These are phyloP conservation scores for Aradus depressus DNA, from an alignment of 2,888 invertebrate species.

Conservation along the genomic window DNA sequence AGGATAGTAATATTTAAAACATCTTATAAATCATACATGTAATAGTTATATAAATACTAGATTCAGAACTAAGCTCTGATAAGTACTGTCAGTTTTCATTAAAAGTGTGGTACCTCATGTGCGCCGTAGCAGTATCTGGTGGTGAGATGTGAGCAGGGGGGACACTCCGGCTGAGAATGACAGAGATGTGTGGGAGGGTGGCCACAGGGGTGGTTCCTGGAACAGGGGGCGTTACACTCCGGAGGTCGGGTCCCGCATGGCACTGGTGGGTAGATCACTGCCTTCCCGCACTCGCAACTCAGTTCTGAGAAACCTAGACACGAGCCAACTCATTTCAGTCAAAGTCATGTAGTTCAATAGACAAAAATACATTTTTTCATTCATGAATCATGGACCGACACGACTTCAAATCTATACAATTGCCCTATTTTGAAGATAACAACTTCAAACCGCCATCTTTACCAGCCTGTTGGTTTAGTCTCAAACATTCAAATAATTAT, in stretches of 20 bases:
- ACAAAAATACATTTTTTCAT: too few species aligned
- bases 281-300: constrained; percentile 78
- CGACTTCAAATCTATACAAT: too few species aligned
- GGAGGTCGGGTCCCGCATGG: constrained; percentile 85
- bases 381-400: too few species aligned
- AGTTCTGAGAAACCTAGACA: constrained; percentile 67
- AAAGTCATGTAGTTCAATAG: neutral
- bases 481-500: neutral
- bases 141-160: constrained; percentile 79
- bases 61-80: neutral
- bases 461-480: too few species aligned
- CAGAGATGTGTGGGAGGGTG: constrained; percentile 79
- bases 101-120: constrained; percentile 47
- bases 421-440: too few species aligned
- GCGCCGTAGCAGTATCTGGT: constrained; percentile 70
- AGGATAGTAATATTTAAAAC: too few species aligned
- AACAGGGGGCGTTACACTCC: constrained; percentile 64
- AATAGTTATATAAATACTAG: neutral
- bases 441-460: too few species aligned
- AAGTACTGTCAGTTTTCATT: neutral
- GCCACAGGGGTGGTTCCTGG: constrained; percentile 60
- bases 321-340: constrained; percentile 5
- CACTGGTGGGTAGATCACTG: constrained; percentile 80
- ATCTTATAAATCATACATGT: too few species aligned
- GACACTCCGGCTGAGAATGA: constrained; percentile 61